phyloP scores from a whole-genome alignment of 2,113 vertebrate genomes.

The Lycocorax pyrrhopterus region DNA sequence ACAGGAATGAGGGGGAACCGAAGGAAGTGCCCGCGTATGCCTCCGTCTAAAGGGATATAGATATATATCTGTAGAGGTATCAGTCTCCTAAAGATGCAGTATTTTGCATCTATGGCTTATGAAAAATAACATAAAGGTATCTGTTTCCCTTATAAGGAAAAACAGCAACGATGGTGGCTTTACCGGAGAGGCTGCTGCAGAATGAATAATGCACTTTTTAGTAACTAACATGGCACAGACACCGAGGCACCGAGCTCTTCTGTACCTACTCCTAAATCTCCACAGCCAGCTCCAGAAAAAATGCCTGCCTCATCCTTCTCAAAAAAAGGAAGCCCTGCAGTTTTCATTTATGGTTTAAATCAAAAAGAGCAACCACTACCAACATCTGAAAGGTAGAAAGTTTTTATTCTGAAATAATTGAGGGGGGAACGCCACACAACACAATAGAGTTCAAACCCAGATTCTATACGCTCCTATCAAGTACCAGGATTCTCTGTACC shows the following conservation, averaged over 20 bases:
- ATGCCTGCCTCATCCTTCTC: not conserved
- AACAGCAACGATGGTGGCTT: not conserved
- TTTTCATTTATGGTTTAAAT: not conserved
- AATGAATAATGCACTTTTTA: not conserved
- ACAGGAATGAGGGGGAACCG: rapidly evolving
- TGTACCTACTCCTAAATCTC: not conserved
- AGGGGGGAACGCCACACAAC: too few species aligned
- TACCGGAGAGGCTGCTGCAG: not conserved
- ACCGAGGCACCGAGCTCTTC: not conserved
- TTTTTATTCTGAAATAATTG: not conserved
- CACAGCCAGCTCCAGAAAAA: not conserved
- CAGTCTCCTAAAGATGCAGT: not conserved
- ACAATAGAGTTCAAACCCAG: not conserved
- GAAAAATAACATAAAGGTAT: not conserved
- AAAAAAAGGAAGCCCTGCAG: not conserved
- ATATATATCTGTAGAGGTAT: not conserved
- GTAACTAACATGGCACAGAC: not conserved
- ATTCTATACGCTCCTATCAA: not conserved
- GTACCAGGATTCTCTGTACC: not conserved
- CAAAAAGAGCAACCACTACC: not conserved
- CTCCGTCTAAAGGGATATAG: not conserved
- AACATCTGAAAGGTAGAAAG: not conserved
- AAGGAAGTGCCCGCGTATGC: not conserved
- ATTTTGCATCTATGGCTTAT: not conserved
- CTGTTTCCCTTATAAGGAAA: constrained; percentile 11